Evolutionary conservation across 2,888 invertebrate species (phyloP).

Genomic region (Lochmaea crataegi): DNA sequence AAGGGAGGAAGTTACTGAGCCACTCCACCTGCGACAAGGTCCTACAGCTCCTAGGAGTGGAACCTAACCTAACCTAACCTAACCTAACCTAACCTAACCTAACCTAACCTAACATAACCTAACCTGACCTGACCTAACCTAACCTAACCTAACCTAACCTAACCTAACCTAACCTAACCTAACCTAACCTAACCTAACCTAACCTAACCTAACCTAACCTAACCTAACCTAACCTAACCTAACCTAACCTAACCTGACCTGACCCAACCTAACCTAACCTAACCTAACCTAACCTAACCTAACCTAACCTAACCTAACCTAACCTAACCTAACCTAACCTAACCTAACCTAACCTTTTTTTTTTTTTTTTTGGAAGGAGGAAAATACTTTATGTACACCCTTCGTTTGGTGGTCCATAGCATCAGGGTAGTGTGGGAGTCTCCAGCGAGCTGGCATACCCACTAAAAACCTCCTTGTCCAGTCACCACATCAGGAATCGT

Average conservation of each 20-base stretch:
- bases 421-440: no score
- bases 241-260: not conserved
- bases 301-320: not conserved
- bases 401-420: no score
- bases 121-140: not conserved
- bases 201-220: constrained; percentile 1
- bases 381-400: not conserved
- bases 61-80: not conserved
- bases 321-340: no score
- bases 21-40: no score
- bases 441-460: not conserved
- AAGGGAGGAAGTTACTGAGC: no score
- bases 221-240: constrained; percentile 1
- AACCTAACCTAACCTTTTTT: not conserved
- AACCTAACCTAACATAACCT: constrained; percentile 9
- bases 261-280: not conserved
- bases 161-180: constrained; percentile 5
- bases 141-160: constrained; percentile 2
- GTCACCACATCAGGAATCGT: not conserved
- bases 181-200: constrained; percentile 1
- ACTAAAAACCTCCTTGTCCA: not conserved
- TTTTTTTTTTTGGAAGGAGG: not conserved
- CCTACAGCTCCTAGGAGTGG: no score
- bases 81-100: constrained; percentile 11
- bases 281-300: constrained; percentile 7